Conservation (phyloP, 2,888 invertebrate genomes). For the Digitonthophagus gazella region DNA sequence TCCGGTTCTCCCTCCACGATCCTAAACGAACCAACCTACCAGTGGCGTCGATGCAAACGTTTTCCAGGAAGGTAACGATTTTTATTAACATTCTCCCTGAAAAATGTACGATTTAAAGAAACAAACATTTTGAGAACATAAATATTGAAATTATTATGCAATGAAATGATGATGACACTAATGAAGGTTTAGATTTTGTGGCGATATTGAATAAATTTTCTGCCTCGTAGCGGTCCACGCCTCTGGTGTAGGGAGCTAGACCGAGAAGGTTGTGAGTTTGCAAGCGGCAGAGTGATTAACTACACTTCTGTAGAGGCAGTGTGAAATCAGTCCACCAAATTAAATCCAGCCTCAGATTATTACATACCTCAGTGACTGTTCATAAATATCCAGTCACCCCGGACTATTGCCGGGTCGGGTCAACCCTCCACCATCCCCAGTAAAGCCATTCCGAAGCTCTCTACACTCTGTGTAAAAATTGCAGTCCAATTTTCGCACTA, state of each 20-base stretch:
- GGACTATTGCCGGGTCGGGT: background rate
- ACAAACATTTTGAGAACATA: no score
- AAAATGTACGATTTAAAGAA: no score
- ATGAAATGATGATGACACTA: no score
- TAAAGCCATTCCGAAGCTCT: background rate
- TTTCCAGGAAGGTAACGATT: no score
- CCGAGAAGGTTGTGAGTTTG: slow-evolving; percentile 28
- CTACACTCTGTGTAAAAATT: background rate
- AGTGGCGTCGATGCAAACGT: slow-evolving; percentile 29
- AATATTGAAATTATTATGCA: no score
- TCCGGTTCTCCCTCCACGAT: slow-evolving; percentile 34
- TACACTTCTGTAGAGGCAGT: slow-evolving; percentile 54
- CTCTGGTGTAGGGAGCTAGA: slow-evolving; percentile 27
- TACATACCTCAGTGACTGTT: slow-evolving; percentile 70
- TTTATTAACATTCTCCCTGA: no score
- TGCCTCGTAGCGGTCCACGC: slow-evolving; percentile 19
- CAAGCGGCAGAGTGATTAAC: slow-evolving; percentile 49
- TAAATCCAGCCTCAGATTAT: slow-evolving; percentile 71
- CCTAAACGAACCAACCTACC: slow-evolving; percentile 28
- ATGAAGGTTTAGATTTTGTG: no score
- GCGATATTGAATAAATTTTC: no score
- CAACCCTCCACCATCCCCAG: background rate
- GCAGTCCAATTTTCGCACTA: background rate
- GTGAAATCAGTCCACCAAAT: slow-evolving; percentile 72
- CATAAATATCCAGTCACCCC: slow-evolving; percentile 58